Percentiles rank a stretch among this genome's conserved stretches.
These are phyloP conservation scores for Miltochrista miniata DNA, from an alignment of 2,888 invertebrate species.

Conservation along the genomic window DNA sequence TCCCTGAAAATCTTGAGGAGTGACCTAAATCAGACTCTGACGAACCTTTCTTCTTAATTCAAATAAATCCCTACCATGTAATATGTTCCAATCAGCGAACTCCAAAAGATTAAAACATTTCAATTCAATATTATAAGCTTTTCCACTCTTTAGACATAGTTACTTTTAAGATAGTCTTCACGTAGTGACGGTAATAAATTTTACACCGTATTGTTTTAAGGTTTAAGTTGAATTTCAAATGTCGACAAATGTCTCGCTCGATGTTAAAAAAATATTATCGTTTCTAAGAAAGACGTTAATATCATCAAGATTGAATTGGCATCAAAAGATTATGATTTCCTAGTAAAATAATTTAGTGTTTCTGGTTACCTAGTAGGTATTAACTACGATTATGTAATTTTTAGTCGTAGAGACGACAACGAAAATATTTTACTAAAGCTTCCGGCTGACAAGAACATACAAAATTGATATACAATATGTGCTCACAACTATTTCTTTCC, in stretches of 20 bases:
- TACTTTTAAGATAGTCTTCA: slow-evolving; percentile 29
- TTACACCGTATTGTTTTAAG: background rate
- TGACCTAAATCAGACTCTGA: background rate
- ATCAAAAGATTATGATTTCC: slow-evolving; percentile 33
- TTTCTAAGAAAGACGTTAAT: slow-evolving; percentile 23
- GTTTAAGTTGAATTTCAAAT: background rate
- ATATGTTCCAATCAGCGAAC: slow-evolving; percentile 9
- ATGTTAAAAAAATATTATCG: slow-evolving; percentile 12
- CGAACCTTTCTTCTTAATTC: background rate
- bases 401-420: too few relatives aligned
- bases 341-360: slow-evolving; percentile 17
- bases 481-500: too few relatives aligned
- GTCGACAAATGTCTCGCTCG: background rate
- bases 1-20: too few relatives aligned
- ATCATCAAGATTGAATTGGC: slow-evolving; percentile 15
- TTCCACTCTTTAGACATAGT: slow-evolving; percentile 21
- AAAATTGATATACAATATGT: too few relatives aligned
- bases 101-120: slow-evolving; percentile 7
- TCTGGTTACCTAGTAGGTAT: background rate
- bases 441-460: too few relatives aligned
- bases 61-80: slow-evolving; percentile 7
- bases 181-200: background rate
- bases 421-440: too few relatives aligned
- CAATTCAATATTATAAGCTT: slow-evolving; percentile 23
- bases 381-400: too few relatives aligned